Evolutionary conservation across 2,797 vertebrate species (phyloP), one percentile per base, ranked within the genome.

Genomic region (Tadarida brasiliensis): DNA sequence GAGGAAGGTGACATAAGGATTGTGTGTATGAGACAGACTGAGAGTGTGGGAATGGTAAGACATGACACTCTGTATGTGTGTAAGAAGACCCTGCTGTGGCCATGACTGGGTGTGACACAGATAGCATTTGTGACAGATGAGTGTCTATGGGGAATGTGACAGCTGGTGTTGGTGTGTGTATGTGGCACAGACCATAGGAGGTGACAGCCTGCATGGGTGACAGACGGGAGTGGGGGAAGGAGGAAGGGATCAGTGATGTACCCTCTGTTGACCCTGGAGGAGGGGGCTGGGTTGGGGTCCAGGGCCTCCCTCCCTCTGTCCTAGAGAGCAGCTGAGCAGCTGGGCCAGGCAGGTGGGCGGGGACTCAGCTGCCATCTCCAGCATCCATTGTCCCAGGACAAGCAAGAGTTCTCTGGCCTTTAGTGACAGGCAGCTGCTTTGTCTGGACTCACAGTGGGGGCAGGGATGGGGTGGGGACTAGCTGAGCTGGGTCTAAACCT

Each of bases 361-460:
- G 90, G 94, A 87, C 78, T 97, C 96, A 94, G 95, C 97, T 97
- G 96, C 93, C 87, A 78, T 91, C 78, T 44, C 87, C 0, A 4
- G 91, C 91, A 70, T 97, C 97, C 68, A 97, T 98, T 98, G 90
- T 98, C 97, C 91, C 68, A 88, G 90, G 96, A 97, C 96, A 96
- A 95, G 87, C 89, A 90, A 84, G 77, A 93, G 90, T 82, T 96
- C 95, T 97, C 97, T 95, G 83, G 95, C 92, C 92, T 91, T 96
- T 78, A 94, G 96, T 95, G 97, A 98, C 97, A 98, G 96, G 91
- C 97, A 97, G 96, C 94, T 96, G 96, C 97, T 97, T 97, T 98
- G 97, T 97, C 96, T 97, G 90, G 49, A 78, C 84, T 95, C 83
- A 35, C 65, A 95, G 96, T 44, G 96, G 96, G 96, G 92, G 96